These are phyloP conservation scores for Rotaria socialis DNA, from an alignment of 2,888 invertebrate species.

Conservation along the genomic window DNA sequence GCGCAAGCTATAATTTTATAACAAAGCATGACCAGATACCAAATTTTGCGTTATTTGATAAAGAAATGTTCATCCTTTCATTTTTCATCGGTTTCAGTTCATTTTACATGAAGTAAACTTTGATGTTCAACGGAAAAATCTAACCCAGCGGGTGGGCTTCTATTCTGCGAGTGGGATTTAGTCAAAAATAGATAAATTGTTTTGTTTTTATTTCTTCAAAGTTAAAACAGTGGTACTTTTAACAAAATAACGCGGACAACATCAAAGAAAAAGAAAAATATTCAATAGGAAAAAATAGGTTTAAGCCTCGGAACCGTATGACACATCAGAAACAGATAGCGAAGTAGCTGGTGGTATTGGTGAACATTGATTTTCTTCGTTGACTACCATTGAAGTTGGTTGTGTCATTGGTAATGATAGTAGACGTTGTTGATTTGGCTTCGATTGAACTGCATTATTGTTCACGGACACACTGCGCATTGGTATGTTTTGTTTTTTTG, in stretches of 20 bases:
- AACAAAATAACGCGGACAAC: neutral
- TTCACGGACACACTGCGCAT: neutral
- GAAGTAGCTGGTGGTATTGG: neutral
- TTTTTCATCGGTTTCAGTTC: no score
- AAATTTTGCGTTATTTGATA: no score
- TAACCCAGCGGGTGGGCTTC: no score
- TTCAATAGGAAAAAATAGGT: no score
- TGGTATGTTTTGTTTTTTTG: neutral
- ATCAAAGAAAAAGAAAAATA: neutral
- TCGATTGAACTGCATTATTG: neutral
- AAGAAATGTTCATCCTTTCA: no score
- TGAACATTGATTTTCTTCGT: neutral
- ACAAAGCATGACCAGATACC: no score
- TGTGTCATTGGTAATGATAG: neutral
- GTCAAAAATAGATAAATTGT: neutral
- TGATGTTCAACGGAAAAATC: no score
- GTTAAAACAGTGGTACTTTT: neutral
- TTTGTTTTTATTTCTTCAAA: neutral
- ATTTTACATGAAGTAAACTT: no score
- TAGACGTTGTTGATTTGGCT: neutral
- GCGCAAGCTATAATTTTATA: no score
- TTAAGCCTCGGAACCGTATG: neutral
- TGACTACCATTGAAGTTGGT: neutral
- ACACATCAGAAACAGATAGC: neutral
- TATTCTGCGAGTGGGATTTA: no score